Conservation (phyloP, 2,797 vertebrate species). For the Euphonia xanthogaster region DNA sequence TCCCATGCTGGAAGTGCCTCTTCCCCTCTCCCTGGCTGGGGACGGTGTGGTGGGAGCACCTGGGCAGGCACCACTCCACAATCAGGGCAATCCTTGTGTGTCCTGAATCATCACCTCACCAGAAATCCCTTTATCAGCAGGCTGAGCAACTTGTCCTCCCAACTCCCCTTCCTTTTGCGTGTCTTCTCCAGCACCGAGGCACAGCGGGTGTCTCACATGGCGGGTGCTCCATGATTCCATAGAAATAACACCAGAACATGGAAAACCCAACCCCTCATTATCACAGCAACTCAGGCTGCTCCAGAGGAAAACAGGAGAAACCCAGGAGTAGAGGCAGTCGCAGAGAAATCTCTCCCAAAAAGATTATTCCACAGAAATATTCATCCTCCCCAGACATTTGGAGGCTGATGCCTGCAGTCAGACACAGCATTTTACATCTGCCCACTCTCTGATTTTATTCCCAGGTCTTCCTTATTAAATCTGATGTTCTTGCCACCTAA, state of each 20-base stretch:
- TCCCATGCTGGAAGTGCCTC: neutral
- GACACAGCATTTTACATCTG: neutral
- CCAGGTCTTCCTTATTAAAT: neutral
- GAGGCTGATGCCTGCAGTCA: neutral
- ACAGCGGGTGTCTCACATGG: neutral
- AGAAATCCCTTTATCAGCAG: neutral
- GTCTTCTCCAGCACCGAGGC: neutral
- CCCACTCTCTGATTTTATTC: neutral
- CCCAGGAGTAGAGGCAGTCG: neutral
- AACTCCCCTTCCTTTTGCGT: neutral
- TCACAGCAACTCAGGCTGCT: neutral
- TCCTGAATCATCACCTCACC: neutral
- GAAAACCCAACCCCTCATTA: neutral
- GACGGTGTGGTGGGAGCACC: neutral
- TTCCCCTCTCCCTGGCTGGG: neutral
- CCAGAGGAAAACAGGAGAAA: neutral
- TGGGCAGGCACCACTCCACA: neutral
- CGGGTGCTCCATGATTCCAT: neutral
- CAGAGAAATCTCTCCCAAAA: neutral
- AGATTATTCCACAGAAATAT: neutral
- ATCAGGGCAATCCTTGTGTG: neutral
- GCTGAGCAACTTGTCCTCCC: neutral
- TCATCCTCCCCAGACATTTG: neutral
- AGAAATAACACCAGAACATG: neutral
- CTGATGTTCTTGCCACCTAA: neutral